Evolutionary conservation across 2,888 invertebrate species (phyloP).

Genomic region (Tryphoninae sp.): DNA sequence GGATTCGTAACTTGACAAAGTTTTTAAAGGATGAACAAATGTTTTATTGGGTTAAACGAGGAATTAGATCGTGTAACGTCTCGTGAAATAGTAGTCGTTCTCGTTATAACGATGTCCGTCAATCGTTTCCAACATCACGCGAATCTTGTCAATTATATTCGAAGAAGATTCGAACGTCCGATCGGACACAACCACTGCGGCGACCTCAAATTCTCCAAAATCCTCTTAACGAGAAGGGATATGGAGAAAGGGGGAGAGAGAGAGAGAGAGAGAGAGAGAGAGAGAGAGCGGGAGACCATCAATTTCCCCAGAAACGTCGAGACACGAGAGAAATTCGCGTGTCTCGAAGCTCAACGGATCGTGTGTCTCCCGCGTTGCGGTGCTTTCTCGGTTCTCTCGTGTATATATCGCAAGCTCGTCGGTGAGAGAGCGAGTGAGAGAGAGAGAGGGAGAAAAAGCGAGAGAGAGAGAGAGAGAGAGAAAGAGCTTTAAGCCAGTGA

Average conservation of each 20-base stretch:
- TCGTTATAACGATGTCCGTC: no score
- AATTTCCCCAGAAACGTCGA: conserved; percentile 26
- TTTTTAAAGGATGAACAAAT: no score
- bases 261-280: neutral
- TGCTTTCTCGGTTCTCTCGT: conserved; percentile 24
- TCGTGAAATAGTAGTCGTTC: no score
- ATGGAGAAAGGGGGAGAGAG: no score
- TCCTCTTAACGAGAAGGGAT: conserved; percentile 21
- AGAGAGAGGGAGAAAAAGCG: neutral
- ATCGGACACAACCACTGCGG: conserved; percentile 12
- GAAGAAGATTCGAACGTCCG: neutral
- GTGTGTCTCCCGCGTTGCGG: conserved; percentile 23
- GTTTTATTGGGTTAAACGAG: no score
- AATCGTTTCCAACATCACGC: no score
- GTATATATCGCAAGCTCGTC: no score
- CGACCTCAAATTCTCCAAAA: conserved; percentile 33
- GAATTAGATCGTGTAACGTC: no score
- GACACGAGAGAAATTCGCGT: conserved; percentile 31
- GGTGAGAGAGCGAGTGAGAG: neutral
- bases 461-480: neutral
- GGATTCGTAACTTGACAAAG: no score
- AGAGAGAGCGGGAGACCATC: conserved; percentile 6
- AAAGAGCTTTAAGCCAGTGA: no score
- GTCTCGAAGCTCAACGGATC: neutral
- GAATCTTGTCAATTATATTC: no score